These are phyloP conservation scores for Phalera bucephala DNA, from an alignment of 2,888 invertebrate species.

Conservation along the genomic window DNA sequence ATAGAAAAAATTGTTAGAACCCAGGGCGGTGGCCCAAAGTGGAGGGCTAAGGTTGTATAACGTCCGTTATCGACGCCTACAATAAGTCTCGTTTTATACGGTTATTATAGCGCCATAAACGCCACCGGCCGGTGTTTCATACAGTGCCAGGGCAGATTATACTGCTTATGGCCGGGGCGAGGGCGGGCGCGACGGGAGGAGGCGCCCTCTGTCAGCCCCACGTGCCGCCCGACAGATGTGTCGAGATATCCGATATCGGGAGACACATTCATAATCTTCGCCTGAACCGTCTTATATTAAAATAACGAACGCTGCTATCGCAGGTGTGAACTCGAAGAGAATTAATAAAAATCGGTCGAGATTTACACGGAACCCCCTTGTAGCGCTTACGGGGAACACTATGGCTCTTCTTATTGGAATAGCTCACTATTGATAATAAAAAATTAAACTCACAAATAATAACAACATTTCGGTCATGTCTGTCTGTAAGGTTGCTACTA, in stretches of 20 bases:
- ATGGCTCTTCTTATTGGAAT: neutral
- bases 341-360: conserved; percentile 57
- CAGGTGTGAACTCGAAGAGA: conserved; percentile 65
- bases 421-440: neutral
- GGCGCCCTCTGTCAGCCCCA: conserved; percentile 70
- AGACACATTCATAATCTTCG: conserved; percentile 81
- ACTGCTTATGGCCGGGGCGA: conserved; percentile 55
- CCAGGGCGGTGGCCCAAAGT: conserved; percentile 45
- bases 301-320: conserved; percentile 59
- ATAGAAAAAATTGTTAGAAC: conserved; percentile 47
- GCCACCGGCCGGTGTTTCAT: conserved; percentile 81
- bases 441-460: too few relatives aligned
- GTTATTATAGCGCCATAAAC: conserved; percentile 82
- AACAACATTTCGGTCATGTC: too few relatives aligned
- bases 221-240: conserved; percentile 79
- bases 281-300: conserved; percentile 78
- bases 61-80: conserved; percentile 79
- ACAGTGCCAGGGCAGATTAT: conserved; percentile 79
- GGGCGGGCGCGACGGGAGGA: conserved; percentile 26
- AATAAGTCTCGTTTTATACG: conserved; percentile 83
- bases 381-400: too few relatives aligned
- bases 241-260: conserved; percentile 80
- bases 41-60: conserved; percentile 70
- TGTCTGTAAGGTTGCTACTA: too few relatives aligned
- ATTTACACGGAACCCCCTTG: conserved; percentile 34